Base-by-base conservation (phyloP, 2,888 invertebrate genomes). In the Torymus aiolomorphi region DNA sequence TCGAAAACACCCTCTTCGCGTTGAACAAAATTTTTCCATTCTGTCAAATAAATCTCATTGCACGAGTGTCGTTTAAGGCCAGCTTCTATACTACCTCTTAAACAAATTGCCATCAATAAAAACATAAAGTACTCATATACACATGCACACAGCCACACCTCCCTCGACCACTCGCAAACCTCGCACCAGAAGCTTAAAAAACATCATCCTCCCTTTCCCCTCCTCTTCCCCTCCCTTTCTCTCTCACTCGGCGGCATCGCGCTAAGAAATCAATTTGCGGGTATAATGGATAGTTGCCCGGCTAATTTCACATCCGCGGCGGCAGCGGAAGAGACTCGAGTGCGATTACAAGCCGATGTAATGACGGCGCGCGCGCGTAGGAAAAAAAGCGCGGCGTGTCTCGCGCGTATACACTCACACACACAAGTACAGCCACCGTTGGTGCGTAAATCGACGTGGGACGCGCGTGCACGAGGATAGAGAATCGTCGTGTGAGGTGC, bases 191-290 rank as follows among this genome's bases (percentile, higher is more conserved):
- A 31, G 31, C 31, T 31, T 31, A 31, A 31, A 31, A 31, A 31
- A 31, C 31, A 31, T 31, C 31, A 31, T 31, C 31, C 31, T 31
- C 31, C 31, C 31, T 31, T 31, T 31, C 5, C 5, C 24, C 24
- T 31, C 31, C 31, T 31, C 31, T 5, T 31, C 31, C 31, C 31
- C 31, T 31, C 31, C 5, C 31, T 31, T 5, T 31, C 31, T 31
- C 31, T 31, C 5, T 2, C 31, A 31, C 31, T 31, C 78, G 18
- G 72, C 71, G 71, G 73, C 81, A 83, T 79, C 78, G 59, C 56
- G 78, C 80, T 70, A 51, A 67, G 75, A 80, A 82, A 80, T 82
- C 80, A 82, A 82, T 80, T 80, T 78, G 62, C 67, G 69, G 72
- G 54, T 71, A 61, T 75, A 82, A 82, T 82, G 63, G 80, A 78